These are phyloP conservation scores for Drosophila setosimentum DNA, from an alignment of 2,888 invertebrate species.

Conservation along the genomic window DNA sequence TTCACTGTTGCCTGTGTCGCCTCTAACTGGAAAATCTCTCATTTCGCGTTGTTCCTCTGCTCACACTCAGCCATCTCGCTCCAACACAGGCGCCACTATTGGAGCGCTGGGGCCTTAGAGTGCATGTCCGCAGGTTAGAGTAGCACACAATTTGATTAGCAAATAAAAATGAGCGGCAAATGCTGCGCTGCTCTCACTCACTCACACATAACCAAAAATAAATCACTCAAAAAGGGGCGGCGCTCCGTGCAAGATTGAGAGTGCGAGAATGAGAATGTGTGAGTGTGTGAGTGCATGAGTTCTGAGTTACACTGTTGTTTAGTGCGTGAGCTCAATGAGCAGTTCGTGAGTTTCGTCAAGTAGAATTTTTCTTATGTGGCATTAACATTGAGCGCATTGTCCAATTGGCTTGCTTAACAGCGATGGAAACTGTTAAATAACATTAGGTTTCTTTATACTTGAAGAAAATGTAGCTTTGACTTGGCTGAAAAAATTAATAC, in stretches of 20 bases:
- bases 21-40: conserved; percentile 66
- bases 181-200: conserved; percentile 29
- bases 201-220: conserved; percentile 18
- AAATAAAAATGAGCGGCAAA: conserved; percentile 69
- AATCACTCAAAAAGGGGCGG: conserved; percentile 52
- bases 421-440: conserved; percentile 34
- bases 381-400: conserved; percentile 39
- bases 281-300: conserved; percentile 3
- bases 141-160: conserved; percentile 73
- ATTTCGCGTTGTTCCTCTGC: conserved; percentile 45
- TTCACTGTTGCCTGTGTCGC: conserved; percentile 63
- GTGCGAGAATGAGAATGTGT: conserved; percentile 2
- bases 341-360: conserved; percentile 60
- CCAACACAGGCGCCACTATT: conserved; percentile 30
- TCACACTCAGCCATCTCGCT: conserved; percentile 48
- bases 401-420: conserved; percentile 61
- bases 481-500: background rate
- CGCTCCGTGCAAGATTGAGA: conserved; percentile 22
- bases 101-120: conserved; percentile 35
- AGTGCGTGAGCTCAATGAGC: conserved; percentile 27
- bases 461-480: conserved; percentile 16
- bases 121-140: conserved; percentile 56
- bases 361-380: conserved; percentile 44
- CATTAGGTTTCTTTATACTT: conserved; percentile 18
- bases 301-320: conserved; percentile 30